These are phyloP conservation scores for Sinelater perroti DNA, from an alignment of 2,888 invertebrate genomes.

Conservation along the genomic window DNA sequence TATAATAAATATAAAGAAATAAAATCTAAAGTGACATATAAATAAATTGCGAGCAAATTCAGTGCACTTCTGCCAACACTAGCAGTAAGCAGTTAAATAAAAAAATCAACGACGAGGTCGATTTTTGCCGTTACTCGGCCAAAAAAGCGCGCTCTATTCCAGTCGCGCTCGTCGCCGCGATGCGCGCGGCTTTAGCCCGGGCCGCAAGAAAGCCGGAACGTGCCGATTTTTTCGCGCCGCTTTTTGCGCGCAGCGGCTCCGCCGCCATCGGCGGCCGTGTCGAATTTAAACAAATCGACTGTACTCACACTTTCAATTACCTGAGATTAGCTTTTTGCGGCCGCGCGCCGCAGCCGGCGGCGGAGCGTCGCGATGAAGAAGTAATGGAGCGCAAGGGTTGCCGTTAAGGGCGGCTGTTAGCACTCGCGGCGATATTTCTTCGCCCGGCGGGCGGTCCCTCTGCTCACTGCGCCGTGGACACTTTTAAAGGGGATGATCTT, in stretches of 20 bases:
- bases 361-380: constrained; percentile 1
- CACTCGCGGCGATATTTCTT: constrained; percentile 27
- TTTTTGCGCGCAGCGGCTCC: no score
- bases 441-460: constrained; percentile 17
- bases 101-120: no score
- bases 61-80: no score
- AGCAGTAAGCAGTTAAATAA: no score
- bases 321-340: constrained; percentile 55
- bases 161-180: no score
- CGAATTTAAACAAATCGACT: constrained; percentile 60
- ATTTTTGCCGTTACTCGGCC: no score
- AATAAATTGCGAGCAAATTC: no score
- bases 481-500: constrained; percentile 25
- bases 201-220: constrained; percentile 16
- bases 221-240: constrained; percentile 9
- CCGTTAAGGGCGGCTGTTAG: constrained; percentile 18
- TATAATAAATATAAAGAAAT: no score
- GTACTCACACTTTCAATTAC: constrained; percentile 57
- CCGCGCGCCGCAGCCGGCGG: no score
- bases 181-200: no score
- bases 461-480: constrained; percentile 26
- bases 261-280: constrained; percentile 48
- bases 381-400: constrained; percentile 26
- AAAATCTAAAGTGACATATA: no score
- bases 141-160: no score